Percentiles rank a stretch among this genome's conserved stretches.
phyloP scores from a whole-genome alignment of 2,888 invertebrate species.

The Harpalus rubripes region DNA sequence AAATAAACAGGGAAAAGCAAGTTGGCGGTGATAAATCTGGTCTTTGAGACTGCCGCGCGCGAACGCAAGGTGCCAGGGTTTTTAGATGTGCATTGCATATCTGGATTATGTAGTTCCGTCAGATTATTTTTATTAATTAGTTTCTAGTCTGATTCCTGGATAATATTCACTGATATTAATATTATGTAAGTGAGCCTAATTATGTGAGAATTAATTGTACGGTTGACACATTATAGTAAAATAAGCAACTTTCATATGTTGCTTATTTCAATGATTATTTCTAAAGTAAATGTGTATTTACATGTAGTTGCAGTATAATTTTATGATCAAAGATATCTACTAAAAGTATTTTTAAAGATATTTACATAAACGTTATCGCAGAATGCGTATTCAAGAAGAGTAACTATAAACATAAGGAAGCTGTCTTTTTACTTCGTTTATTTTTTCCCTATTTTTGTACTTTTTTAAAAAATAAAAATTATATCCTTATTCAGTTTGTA shows the following conservation, averaged over 20 bases:
- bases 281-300: not conserved
- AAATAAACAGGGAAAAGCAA: slow-evolving; percentile 48
- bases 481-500: no score
- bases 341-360: not conserved
- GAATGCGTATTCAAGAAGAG: no score
- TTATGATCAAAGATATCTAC: not conserved
- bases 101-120: slow-evolving; percentile 43
- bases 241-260: not conserved
- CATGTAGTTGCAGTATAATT: not conserved
- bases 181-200: not conserved
- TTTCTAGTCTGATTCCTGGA: slow-evolving; percentile 1
- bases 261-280: not conserved
- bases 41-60: slow-evolving; percentile 27
- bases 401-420: no score
- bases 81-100: slow-evolving; percentile 46
- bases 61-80: slow-evolving; percentile 30
- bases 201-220: slow-evolving; percentile 3
- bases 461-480: no score
- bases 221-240: not conserved
- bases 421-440: no score
- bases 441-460: no score
- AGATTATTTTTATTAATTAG: slow-evolving; percentile 39
- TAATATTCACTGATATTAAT: slow-evolving; percentile 1
- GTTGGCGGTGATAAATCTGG: slow-evolving; percentile 36
- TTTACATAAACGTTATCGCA: no score